Evolutionary conservation across 2,797 vertebrate species (phyloP).

Genomic region (Channa striata): DNA sequence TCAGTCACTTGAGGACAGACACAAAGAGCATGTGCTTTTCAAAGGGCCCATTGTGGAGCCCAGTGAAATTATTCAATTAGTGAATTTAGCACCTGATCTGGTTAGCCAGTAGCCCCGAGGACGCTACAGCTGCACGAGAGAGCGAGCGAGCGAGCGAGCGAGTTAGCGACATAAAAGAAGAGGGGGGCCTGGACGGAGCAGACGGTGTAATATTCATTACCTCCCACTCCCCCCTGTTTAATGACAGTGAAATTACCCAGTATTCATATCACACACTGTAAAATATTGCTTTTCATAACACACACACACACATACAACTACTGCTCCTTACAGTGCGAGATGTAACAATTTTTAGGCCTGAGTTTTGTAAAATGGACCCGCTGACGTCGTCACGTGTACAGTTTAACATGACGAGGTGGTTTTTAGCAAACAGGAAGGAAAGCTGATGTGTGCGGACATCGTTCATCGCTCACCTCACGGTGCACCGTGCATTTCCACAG

Average conservation of each 20-base stretch:
- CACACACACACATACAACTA: too few relatives aligned
- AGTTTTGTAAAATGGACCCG: conserved; percentile 17
- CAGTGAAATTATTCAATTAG: conserved; percentile 85
- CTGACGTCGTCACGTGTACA: too few relatives aligned
- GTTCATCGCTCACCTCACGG: conserved; percentile 43
- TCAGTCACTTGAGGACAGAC: conserved; percentile 78
- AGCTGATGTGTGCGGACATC: conserved; percentile 42
- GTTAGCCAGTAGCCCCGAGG: conserved; percentile 79
- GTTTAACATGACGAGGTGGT: not conserved
- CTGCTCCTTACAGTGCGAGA: conserved; percentile 48
- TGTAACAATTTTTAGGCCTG: conserved; percentile 24
- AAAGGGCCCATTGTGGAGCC: conserved; percentile 79
- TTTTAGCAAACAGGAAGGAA: conserved; percentile 27
- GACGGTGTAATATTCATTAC: conserved; percentile 80
- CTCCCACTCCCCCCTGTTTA: conserved; percentile 72
- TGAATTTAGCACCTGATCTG: conserved; percentile 85
- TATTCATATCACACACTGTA: conserved; percentile 74
- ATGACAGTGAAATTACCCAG: conserved; percentile 73
- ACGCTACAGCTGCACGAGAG: conserved; percentile 77
- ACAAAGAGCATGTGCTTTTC: conserved; percentile 80
- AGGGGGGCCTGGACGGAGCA: conserved; percentile 64
- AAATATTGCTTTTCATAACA: conserved; percentile 70
- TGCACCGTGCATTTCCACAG: not conserved
- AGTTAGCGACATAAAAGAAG: conserved; percentile 42
- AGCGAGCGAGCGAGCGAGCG: conserved; percentile 32